Evolutionary conservation across 2,797 vertebrate genomes (phyloP).

Genomic region (Phalanger gymnotis): DNA sequence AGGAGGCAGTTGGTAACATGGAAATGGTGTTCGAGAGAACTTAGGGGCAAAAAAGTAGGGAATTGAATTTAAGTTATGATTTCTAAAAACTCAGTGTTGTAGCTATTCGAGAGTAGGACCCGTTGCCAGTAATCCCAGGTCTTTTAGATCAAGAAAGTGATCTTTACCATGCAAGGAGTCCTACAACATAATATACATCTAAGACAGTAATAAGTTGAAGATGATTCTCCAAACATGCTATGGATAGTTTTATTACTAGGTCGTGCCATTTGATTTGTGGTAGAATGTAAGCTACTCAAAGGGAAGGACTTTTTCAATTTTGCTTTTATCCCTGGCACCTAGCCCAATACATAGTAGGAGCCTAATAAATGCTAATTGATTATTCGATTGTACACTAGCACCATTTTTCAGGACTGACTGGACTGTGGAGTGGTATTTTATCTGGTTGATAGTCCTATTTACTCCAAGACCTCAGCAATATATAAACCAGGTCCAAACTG

Average conservation of each 20-base stretch:
- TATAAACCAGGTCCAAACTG: not conserved
- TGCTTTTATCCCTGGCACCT: not conserved
- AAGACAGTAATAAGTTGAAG: not conserved
- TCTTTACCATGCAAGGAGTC: not conserved
- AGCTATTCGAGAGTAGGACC: not conserved
- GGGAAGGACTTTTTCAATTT: not conserved
- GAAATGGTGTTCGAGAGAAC: not conserved
- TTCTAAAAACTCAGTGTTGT: not conserved
- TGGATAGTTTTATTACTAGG: not conserved
- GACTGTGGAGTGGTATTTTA: not conserved
- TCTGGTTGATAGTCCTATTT: not conserved
- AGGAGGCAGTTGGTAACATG: not conserved
- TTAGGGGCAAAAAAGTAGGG: not conserved
- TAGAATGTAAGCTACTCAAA: not conserved
- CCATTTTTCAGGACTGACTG: not conserved
- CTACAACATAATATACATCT: not conserved
- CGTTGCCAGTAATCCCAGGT: not conserved
- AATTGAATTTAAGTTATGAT: not conserved
- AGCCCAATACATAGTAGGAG: not conserved
- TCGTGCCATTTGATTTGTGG: not conserved
- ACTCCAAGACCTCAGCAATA: not conserved
- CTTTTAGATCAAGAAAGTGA: not conserved
- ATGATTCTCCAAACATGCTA: not conserved
- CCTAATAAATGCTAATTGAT: not conserved
- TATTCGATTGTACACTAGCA: not conserved